These are phyloP conservation scores for Marronus borbonicus DNA, from an alignment of 2,888 invertebrate genomes.

Conservation along the genomic window DNA sequence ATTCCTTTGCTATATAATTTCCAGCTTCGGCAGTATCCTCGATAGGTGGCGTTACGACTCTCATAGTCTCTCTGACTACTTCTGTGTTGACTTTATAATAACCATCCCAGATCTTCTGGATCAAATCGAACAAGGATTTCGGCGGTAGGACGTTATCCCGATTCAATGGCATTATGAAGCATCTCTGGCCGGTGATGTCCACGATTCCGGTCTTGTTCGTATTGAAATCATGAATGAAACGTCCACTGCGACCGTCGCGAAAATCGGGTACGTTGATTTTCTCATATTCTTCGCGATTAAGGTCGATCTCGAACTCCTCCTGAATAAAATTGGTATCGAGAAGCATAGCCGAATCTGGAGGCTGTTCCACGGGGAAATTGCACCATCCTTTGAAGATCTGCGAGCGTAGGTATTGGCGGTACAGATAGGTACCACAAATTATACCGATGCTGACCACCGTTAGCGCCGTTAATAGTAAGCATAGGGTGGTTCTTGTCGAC, in stretches of 20 bases:
- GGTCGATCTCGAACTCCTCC: conserved; percentile 87
- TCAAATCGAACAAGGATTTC: conserved; percentile 83
- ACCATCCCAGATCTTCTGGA: conserved; percentile 84
- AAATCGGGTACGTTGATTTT: conserved; percentile 91
- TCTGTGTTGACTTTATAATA: conserved; percentile 88
- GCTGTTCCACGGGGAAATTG: conserved; percentile 75
- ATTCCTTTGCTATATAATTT: conserved; percentile 80
- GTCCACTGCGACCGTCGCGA: conserved; percentile 84
- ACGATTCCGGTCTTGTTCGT: conserved; percentile 77
- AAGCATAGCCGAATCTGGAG: conserved; percentile 49
- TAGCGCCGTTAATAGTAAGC: conserved; percentile 80
- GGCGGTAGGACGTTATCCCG: conserved; percentile 85
- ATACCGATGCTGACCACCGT: conserved; percentile 82
- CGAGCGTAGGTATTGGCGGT: conserved; percentile 79
- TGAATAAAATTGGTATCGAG: conserved; percentile 73
- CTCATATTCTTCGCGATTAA: conserved; percentile 81
- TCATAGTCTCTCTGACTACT: conserved; percentile 83
- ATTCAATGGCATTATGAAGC: conserved; percentile 94
- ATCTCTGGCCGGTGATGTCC: conserved; percentile 74
- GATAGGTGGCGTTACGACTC: conserved; percentile 81
- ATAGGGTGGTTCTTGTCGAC: conserved; percentile 77
- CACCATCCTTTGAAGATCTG: conserved; percentile 81
- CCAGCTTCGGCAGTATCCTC: conserved; percentile 78
- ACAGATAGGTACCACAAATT: conserved; percentile 82
- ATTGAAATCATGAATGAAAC: conserved; percentile 94